phyloP scores from a whole-genome alignment of 2,113 vertebrate species.

The Drymodes brunneopygia region DNA sequence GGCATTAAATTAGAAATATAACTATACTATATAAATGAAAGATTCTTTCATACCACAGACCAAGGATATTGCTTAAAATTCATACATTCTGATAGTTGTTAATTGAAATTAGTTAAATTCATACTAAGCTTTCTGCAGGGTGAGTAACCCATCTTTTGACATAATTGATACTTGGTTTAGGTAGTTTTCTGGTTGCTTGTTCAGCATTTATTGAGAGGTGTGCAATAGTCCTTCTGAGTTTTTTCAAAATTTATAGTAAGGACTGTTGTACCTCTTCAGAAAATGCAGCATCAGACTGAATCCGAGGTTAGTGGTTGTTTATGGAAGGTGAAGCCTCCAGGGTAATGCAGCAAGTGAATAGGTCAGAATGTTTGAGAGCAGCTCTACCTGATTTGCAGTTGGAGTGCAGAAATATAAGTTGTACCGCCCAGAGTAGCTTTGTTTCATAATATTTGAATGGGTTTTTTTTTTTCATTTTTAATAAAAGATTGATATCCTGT shows the following conservation, averaged over 20 bases:
- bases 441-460: background rate
- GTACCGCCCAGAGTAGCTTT: background rate
- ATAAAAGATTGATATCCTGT: background rate
- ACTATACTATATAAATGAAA: background rate
- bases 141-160: background rate
- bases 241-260: slow-evolving; percentile 15
- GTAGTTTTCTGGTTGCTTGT: slow-evolving; percentile 1
- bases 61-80: background rate
- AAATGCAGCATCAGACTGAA: background rate
- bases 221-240: background rate
- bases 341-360: background rate
- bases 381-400: slow-evolving; percentile 6
- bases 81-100: background rate
- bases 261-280: slow-evolving; percentile 27
- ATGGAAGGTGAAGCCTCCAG: slow-evolving; percentile 18
- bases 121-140: background rate
- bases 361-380: slow-evolving; percentile 20
- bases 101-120: slow-evolving; percentile 37
- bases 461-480: background rate
- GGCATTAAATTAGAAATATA: slow-evolving; percentile 10
- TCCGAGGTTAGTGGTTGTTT: slow-evolving; percentile 49
- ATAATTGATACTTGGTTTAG: background rate
- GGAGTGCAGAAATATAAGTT: background rate
- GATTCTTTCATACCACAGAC: background rate
- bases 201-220: background rate